phyloP scores from a whole-genome alignment of 2,888 invertebrate species.

The Thereva nobilitata region DNA sequence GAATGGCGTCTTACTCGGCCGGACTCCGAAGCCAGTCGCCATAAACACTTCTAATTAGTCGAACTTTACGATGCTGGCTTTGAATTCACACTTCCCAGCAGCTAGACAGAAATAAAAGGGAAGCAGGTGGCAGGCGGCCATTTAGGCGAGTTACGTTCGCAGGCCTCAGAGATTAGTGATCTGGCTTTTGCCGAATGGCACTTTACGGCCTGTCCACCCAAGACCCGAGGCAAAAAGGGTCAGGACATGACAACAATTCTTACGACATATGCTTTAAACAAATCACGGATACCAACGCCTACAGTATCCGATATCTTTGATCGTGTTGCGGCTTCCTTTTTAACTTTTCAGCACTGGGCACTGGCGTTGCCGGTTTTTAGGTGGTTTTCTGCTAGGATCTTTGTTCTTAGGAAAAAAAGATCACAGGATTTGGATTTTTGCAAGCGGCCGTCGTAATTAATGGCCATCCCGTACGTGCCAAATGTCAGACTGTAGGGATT shows the following conservation, averaged over 20 bases:
- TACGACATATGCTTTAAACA: slow-evolving; percentile 34
- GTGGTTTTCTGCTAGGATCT: slow-evolving; percentile 11
- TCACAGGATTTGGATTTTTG: slow-evolving; percentile 24
- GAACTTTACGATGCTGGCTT: slow-evolving; percentile 30
- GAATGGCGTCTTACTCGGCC: no score
- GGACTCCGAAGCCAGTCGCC: not conserved
- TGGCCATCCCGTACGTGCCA: not conserved
- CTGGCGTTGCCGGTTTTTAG: slow-evolving; percentile 6
- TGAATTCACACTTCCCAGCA: slow-evolving; percentile 3
- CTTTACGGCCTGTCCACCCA: slow-evolving; percentile 21
- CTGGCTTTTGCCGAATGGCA: not conserved
- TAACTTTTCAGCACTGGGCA: not conserved
- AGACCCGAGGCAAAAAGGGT: slow-evolving; percentile 13
- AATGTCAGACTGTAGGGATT: no score
- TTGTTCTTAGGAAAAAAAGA: slow-evolving; percentile 7
- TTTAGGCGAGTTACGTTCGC: not conserved
- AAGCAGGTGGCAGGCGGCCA: slow-evolving; percentile 23
- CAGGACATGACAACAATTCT: slow-evolving; percentile 22
- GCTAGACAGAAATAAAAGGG: not conserved
- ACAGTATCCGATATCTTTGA: slow-evolving; percentile 32
- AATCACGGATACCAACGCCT: slow-evolving; percentile 34
- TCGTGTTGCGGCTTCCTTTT: slow-evolving; percentile 33
- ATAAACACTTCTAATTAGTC: slow-evolving; percentile 32
- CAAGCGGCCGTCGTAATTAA: slow-evolving; percentile 30
- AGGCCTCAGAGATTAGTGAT: slow-evolving; percentile 17